Conservation (phyloP, 2,113 vertebrate genomes). For the Rostratula benghalensis region DNA sequence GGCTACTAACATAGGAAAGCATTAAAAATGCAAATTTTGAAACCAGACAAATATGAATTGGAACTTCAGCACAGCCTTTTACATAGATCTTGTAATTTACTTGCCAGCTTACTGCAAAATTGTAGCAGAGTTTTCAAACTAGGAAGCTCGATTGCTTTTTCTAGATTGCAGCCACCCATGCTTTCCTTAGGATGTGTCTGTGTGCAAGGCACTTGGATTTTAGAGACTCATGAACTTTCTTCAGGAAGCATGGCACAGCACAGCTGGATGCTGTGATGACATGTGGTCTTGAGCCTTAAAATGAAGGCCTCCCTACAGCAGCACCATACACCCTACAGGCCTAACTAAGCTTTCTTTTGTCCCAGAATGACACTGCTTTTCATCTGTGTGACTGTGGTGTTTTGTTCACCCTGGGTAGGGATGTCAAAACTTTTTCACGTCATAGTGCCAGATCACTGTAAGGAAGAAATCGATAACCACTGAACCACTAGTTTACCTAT, state of each 20-base stretch:
- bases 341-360: not conserved
- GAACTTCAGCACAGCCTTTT: not conserved
- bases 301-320: not conserved
- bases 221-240: not conserved
- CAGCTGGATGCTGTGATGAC: not conserved
- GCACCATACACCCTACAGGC: not conserved
- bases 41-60: not conserved
- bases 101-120: not conserved
- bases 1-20: not conserved
- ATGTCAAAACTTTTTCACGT: not conserved
- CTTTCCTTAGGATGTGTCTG: not conserved
- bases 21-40: not conserved
- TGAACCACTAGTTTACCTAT: not conserved
- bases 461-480: not conserved
- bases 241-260: not conserved
- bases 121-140: not conserved
- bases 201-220: accelerated
- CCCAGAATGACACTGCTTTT: not conserved
- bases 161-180: not conserved
- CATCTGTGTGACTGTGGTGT: not conserved
- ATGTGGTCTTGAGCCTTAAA: not conserved
- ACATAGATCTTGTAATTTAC: not conserved
- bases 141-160: not conserved
- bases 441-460: not conserved
- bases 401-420: not conserved